Conservation (phyloP, 1,140 invertebrate genomes). For the Thrips palmi region DNA sequence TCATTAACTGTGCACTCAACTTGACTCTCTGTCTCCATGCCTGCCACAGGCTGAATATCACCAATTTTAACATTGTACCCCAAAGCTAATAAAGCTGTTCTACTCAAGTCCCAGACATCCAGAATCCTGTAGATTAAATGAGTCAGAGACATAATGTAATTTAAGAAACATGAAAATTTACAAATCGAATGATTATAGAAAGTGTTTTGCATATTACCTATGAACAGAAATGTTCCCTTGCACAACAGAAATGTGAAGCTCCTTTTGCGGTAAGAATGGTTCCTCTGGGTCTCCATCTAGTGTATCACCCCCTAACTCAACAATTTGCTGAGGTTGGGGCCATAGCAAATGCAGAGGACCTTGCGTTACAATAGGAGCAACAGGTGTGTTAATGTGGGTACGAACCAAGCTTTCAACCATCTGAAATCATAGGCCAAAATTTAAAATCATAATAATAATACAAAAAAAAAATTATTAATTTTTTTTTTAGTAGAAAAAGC, state of each 20-base stretch:
- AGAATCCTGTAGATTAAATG: slow-evolving; percentile 29
- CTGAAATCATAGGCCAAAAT: slow-evolving; percentile 3
- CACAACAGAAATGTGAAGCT: slow-evolving; percentile 28
- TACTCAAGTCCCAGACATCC: slow-evolving; percentile 31
- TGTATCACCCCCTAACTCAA: slow-evolving; percentile 29
- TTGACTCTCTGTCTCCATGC: slow-evolving; percentile 22
- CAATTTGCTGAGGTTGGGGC: slow-evolving; percentile 39
- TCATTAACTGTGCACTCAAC: slow-evolving; percentile 29
- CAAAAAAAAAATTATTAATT: too few relatives aligned
- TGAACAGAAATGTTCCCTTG: slow-evolving; percentile 27
- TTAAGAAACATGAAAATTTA: too few relatives aligned
- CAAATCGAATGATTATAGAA: too few relatives aligned
- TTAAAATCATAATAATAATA: background rate
- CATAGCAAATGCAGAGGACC: slow-evolving; percentile 27
- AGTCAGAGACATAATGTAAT: slow-evolving; percentile 3
- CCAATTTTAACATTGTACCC: slow-evolving; percentile 29
- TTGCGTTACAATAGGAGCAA: slow-evolving; percentile 13
- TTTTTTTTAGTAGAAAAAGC: too few relatives aligned
- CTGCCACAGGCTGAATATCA: slow-evolving; percentile 27
- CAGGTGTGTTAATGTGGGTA: slow-evolving; percentile 11
- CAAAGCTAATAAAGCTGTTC: slow-evolving; percentile 25
- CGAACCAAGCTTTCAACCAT: slow-evolving; percentile 14
- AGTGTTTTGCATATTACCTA: slow-evolving; percentile 17
- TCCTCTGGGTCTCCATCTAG: slow-evolving; percentile 22
- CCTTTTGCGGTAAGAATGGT: too few relatives aligned